Evolutionary conservation across 2,113 vertebrate species (phyloP), one percentile per base, ranked within the genome.

Genomic region (Scomber scombrus): DNA sequence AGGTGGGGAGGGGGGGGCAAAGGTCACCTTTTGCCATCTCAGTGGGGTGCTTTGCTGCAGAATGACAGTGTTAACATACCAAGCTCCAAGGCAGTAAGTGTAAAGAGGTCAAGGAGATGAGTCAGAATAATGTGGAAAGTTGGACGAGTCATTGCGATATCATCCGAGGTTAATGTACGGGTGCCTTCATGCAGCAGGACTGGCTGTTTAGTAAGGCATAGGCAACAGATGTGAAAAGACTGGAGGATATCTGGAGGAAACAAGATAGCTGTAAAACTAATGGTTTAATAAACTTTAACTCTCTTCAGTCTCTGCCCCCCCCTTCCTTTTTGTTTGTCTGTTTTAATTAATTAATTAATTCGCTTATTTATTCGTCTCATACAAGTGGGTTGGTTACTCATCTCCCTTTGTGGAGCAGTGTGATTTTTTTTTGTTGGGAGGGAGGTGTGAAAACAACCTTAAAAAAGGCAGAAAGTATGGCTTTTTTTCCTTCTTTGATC

Each of bases 31-130:
- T 80, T 70, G 78, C 67, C 75, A 70, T 84, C 79, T 75, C 86
- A 51, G 66, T 16, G 60, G 75, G 79, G 83, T 58, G 23, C 75
- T 70, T 86, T 80, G 68, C 31, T 3, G 75, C 85, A 68, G 79
- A 86, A 79, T 55, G 67, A 63, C 61, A 40, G 84, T 85, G 87
- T 86, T 87, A 82, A 80, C 58, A 31, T 71, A 75, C 73, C 4
- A n/a, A 74, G 84, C 85, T 82, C 43, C 11, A 3, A 78, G 86
- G 84, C 57, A 67, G 75, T 71, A 84, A 62, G 78, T 12, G 77
- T 47, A 56, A 69, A 49, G 84, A 67, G 84, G 87, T 85, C 90
- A 91, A 89, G 74, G 71, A 71, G 83, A 91, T 80, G 83, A 90
- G 71, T 87, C 78, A 80, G 81, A 89, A 84, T 84, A 78, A 91